Evolutionary conservation across 2,797 vertebrate species (phyloP).

Genomic region (Menidia menidia): DNA sequence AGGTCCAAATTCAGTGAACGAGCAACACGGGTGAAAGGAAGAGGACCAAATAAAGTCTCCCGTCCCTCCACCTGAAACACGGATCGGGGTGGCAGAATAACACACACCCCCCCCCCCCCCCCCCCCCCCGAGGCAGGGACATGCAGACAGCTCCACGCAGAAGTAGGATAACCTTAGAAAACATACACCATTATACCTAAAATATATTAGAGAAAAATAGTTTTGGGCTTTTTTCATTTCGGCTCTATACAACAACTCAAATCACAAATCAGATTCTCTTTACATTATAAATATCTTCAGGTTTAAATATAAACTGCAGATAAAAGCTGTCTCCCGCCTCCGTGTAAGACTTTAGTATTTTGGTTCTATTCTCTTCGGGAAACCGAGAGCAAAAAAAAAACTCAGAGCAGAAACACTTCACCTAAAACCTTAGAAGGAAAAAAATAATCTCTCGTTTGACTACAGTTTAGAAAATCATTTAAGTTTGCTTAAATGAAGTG

Average conservation of each 20-base stretch:
- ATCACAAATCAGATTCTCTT: constrained; percentile 82
- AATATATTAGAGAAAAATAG: constrained; percentile 91
- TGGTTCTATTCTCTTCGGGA: constrained; percentile 35
- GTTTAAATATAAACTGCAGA: constrained; percentile 87
- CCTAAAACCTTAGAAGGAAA: constrained; percentile 23
- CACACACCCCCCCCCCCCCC: constrained; percentile 21
- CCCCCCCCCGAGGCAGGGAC: constrained; percentile 30
- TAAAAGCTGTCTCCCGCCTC: constrained; percentile 30
- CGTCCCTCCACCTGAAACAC: neutral
- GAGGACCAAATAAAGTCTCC: neutral
- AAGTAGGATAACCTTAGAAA: constrained; percentile 40
- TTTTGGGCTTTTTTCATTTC: constrained; percentile 81
- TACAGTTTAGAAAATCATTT: neutral
- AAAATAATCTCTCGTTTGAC: neutral
- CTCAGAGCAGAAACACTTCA: constrained; percentile 26
- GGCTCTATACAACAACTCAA: constrained; percentile 78
- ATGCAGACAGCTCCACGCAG: constrained; percentile 16
- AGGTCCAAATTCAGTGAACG: neutral
- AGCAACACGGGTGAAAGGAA: neutral
- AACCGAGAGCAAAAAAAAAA: constrained; percentile 5
- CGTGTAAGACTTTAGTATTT: constrained; percentile 33
- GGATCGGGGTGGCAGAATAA: constrained; percentile 13
- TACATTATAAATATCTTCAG: constrained; percentile 86
- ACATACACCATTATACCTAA: constrained; percentile 66
- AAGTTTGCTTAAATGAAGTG: neutral